Conservation (phyloP, 2,113 vertebrate species). For the Crotalus helleri region DNA sequence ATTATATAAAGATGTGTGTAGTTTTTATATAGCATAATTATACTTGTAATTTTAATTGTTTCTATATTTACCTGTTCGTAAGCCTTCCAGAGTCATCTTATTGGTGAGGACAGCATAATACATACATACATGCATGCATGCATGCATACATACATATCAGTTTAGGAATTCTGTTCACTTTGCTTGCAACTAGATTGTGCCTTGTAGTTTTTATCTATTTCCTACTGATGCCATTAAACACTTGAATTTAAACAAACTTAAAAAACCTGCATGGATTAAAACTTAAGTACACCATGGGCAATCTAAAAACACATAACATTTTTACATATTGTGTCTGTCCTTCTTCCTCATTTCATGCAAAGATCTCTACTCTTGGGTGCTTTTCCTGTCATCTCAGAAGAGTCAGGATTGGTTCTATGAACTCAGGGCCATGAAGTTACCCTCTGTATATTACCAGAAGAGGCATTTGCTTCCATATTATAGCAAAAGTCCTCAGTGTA, state of each 20-base stretch:
- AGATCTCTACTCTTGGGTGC: neutral
- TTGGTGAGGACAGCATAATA: neutral
- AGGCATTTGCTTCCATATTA: neutral
- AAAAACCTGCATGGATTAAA: neutral
- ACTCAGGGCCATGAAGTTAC: neutral
- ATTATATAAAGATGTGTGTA: neutral
- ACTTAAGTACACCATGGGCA: neutral
- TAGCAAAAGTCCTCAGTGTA: neutral
- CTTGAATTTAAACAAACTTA: neutral
- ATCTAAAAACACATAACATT: neutral
- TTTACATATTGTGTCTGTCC: neutral
- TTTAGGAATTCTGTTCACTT: neutral
- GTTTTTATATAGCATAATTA: neutral
- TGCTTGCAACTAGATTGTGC: neutral
- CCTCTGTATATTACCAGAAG: neutral
- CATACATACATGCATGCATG: neutral
- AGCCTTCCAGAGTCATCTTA: neutral
- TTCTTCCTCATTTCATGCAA: neutral
- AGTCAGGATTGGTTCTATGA: neutral
- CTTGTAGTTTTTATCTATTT: neutral
- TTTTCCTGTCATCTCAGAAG: neutral
- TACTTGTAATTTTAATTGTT: neutral
- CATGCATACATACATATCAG: neutral
- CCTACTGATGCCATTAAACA: neutral
- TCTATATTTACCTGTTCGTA: neutral